Evolutionary conservation across 2,888 invertebrate genomes (phyloP).

Genomic region (Zaprionus bogoriensis): DNA sequence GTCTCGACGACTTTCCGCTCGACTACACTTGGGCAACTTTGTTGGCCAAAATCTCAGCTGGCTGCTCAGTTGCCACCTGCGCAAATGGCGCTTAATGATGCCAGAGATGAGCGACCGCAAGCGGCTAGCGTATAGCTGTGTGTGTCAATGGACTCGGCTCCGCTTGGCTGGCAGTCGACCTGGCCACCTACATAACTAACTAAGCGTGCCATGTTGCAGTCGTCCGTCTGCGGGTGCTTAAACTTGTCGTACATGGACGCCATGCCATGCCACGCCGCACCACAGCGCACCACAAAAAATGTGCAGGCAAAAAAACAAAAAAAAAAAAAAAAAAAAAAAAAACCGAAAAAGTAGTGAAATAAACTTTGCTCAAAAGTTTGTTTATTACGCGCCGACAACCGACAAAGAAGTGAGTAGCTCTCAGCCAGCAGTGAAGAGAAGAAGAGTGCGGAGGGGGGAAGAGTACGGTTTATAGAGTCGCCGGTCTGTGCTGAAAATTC

Average conservation of each 20-base stretch:
- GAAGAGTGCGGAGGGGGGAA: background rate
- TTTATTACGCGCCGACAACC: slow-evolving; percentile 75
- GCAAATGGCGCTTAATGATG: slow-evolving; percentile 77
- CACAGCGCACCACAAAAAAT: too few species aligned
- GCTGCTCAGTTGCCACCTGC: slow-evolving; percentile 32
- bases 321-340: slow-evolving; percentile 16
- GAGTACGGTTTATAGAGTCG: slow-evolving; percentile 56
- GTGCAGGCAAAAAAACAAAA: slow-evolving; percentile 10
- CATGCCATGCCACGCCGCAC: slow-evolving; percentile 1
- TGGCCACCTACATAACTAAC: slow-evolving; percentile 79
- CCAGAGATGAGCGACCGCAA: slow-evolving; percentile 74
- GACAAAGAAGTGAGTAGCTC: slow-evolving; percentile 59
- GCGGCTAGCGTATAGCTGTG: slow-evolving; percentile 1
- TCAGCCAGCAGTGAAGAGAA: background rate
- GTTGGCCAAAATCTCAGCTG: slow-evolving; percentile 45
- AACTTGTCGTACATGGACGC: slow-evolving; percentile 69
- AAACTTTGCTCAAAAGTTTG: slow-evolving; percentile 79
- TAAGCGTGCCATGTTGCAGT: slow-evolving; percentile 76
- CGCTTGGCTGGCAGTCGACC: slow-evolving; percentile 52
- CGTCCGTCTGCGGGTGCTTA: slow-evolving; percentile 59
- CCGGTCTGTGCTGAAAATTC: slow-evolving; percentile 67
- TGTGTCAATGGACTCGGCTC: slow-evolving; percentile 70
- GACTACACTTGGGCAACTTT: slow-evolving; percentile 70
- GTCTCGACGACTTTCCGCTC: slow-evolving; percentile 76
- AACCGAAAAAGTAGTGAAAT: slow-evolving; percentile 67